Conservation (phyloP, 2,888 invertebrate genomes). For the Cartodere bifasciata region DNA sequence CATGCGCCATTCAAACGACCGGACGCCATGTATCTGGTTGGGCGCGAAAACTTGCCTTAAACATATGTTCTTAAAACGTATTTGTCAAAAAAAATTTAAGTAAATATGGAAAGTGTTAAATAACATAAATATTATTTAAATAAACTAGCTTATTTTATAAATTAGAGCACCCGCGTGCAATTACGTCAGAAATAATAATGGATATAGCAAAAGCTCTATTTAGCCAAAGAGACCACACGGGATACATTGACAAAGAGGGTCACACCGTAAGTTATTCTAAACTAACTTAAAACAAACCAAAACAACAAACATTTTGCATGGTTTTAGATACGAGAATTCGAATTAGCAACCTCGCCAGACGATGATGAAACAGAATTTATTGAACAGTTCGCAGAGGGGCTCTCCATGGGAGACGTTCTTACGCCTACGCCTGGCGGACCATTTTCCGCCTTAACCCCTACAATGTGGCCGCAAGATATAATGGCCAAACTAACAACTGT, state of each 20-base stretch:
- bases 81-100: no score
- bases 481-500: constrained; percentile 64
- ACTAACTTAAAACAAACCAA: no score
- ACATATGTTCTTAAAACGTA: no score
- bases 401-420: constrained; percentile 57
- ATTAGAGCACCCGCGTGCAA: no score
- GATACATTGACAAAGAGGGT: constrained; percentile 79
- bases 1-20: no score
- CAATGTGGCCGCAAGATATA: constrained; percentile 95
- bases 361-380: constrained; percentile 46
- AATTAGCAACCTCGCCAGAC: constrained; percentile 68
- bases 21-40: no score
- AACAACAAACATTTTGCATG: no score
- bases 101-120: no score
- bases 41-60: no score
- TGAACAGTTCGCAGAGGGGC: constrained; percentile 52
- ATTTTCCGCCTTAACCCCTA: constrained; percentile 87
- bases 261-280: constrained; percentile 61
- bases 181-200: constrained; percentile 41
- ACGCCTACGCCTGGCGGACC: constrained; percentile 77
- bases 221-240: constrained; percentile 73
- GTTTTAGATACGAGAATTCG: constrained; percentile 55
- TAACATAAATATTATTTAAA: no score
- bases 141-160: no score
- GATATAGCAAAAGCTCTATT: constrained; percentile 88